Conservation (phyloP, 2,797 vertebrate genomes). For the Trematocara caparti region DNA sequence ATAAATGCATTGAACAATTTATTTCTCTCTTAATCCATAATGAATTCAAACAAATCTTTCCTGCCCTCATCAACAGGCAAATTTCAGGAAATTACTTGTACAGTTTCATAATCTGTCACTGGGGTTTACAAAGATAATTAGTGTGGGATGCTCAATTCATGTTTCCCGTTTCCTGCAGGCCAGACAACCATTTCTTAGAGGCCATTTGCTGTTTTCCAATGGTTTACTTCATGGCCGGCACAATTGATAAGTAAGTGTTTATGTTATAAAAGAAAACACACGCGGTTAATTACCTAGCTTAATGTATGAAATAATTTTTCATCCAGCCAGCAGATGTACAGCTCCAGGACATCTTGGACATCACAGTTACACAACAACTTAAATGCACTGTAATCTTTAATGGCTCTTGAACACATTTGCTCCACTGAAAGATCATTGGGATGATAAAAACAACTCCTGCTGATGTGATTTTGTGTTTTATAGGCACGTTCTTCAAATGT, state of each 20-base stretch:
- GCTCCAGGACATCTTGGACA: not conserved
- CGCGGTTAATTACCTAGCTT: not conserved
- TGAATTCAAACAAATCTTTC: not conserved
- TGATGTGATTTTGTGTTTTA: not conserved
- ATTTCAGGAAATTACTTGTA: not conserved
- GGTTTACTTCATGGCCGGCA: slow-evolving; percentile 98
- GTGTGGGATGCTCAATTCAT: not conserved
- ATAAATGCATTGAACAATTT: not conserved
- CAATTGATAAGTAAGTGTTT: slow-evolving; percentile 90
- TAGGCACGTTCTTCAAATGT: not conserved
- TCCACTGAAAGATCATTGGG: not conserved
- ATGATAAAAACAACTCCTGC: not conserved
- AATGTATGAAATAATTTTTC: not conserved
- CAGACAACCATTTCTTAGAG: slow-evolving; percentile 95
- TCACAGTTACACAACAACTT: not conserved
- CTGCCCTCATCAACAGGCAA: not conserved
- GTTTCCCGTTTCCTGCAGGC: slow-evolving; percentile 74
- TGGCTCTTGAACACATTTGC: not conserved
- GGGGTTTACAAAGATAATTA: slow-evolving; percentile 1
- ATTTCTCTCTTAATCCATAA: not conserved
- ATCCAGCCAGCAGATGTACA: not conserved
- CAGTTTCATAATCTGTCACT: not conserved
- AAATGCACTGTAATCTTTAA: not conserved
- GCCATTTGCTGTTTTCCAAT: slow-evolving; percentile 98
- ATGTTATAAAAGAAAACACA: not conserved